These are phyloP conservation scores for Murina feae DNA, from an alignment of 2,113 vertebrate species.

Conservation along the genomic window DNA sequence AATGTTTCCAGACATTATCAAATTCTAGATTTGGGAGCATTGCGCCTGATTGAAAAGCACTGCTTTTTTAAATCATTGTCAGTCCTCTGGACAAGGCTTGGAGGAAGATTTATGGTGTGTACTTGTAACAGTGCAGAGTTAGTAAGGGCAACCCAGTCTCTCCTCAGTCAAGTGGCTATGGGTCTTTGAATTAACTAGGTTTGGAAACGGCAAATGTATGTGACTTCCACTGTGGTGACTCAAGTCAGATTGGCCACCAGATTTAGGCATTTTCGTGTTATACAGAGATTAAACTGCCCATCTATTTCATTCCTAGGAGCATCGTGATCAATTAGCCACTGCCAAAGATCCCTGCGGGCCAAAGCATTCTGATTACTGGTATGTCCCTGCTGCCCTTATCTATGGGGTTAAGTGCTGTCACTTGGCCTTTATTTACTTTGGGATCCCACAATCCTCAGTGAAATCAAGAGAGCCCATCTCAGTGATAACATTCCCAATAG, in stretches of 20 bases:
- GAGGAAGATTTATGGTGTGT: background rate
- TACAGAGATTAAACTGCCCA: conserved; percentile 38
- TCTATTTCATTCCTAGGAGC: conserved; percentile 35
- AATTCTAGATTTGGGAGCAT: background rate
- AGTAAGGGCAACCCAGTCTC: background rate
- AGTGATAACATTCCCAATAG: background rate
- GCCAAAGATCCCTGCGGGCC: conserved; percentile 1
- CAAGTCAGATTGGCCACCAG: background rate
- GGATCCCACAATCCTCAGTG: background rate
- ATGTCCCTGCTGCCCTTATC: background rate
- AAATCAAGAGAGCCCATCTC: background rate
- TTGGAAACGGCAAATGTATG: background rate
- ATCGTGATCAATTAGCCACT: conserved; percentile 24
- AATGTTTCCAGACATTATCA: background rate
- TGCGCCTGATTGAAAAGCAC: background rate
- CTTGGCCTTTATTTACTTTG: background rate
- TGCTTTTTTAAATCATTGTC: background rate
- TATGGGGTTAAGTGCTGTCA: background rate
- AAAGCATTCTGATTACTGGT: background rate
- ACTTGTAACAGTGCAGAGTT: background rate
- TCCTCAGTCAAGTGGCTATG: background rate
- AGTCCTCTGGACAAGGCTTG: background rate
- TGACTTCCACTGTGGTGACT: background rate
- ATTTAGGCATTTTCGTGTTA: conserved; percentile 13
- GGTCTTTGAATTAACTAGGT: background rate